Evolutionary conservation across 2,797 vertebrate genomes (phyloP).

Genomic region (Lutjanus campechanus): DNA sequence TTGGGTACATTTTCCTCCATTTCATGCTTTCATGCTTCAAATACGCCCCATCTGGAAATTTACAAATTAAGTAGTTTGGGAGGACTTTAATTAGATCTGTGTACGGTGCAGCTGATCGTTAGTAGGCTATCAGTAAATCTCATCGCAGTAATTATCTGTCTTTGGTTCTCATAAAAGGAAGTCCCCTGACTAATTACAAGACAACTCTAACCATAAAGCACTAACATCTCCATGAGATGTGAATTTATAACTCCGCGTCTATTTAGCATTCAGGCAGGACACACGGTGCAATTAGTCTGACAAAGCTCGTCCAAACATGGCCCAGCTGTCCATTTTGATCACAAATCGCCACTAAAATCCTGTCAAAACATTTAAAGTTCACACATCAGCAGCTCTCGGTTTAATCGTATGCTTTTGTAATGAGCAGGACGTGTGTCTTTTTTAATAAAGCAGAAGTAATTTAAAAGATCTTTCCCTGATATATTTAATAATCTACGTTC

Average conservation of each 20-base stretch:
- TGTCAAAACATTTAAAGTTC: conserved; percentile 22
- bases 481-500: not conserved
- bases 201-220: conserved; percentile 26
- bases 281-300: conserved; percentile 40
- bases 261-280: conserved; percentile 25
- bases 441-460: not conserved
- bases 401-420: conserved; percentile 25
- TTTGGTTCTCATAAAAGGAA: conserved; percentile 32
- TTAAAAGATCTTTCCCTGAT: not conserved
- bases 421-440: not conserved
- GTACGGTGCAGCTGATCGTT: conserved; percentile 17
- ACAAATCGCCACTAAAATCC: not conserved
- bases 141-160: conserved; percentile 44
- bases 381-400: not conserved
- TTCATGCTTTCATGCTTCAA: conserved; percentile 26
- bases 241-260: not conserved
- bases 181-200: conserved; percentile 27
- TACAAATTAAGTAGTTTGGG: conserved; percentile 27
- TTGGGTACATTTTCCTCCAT: conserved; percentile 26
- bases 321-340: conserved; percentile 31
- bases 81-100: conserved; percentile 44
- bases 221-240: conserved; percentile 20
- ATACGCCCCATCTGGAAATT: conserved; percentile 23
- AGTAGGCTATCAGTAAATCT: conserved; percentile 27
- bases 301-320: conserved; percentile 22